These are phyloP conservation scores for Gasterosteus aculeatus DNA, from an alignment of 2,113 vertebrate species.

Conservation along the genomic window DNA sequence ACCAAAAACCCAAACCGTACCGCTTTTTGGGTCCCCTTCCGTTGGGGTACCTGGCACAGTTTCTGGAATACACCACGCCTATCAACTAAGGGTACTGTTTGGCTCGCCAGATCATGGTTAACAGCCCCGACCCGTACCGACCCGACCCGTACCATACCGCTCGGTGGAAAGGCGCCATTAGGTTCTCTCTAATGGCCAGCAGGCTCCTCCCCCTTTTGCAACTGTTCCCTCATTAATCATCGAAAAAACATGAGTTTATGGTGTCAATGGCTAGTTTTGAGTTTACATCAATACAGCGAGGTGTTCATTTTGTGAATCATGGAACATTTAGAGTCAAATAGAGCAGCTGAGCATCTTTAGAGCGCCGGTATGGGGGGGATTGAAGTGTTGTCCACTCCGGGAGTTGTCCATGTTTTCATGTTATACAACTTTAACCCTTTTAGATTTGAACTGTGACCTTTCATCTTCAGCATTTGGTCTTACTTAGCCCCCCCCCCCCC, in stretches of 20 bases:
- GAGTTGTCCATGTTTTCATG: not conserved
- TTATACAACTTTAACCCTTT: not conserved
- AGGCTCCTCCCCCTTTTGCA: not conserved
- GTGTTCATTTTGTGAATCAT: not conserved
- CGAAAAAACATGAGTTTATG: not conserved
- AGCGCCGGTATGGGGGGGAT: not conserved
- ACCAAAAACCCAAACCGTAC: no score
- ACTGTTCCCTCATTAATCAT: not conserved
- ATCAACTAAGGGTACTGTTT: no score
- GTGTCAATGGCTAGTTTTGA: not conserved
- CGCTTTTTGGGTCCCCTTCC: no score
- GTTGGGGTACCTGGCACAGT: no score
- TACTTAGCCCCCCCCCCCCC: not conserved
- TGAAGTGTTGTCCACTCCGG: not conserved
- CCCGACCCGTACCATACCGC: no score
- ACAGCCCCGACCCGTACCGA: no score
- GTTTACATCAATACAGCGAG: not conserved
- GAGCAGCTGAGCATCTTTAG: no score
- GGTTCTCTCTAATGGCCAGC: not conserved
- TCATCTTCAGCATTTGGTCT: not conserved
- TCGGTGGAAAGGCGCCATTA: no score
- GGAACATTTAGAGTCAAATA: no score
- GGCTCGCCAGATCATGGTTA: no score
- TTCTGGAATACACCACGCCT: no score
- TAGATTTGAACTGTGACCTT: not conserved